Base-by-base conservation (phyloP, 2,888 invertebrate genomes). In the Drosophila picticornis region DNA sequence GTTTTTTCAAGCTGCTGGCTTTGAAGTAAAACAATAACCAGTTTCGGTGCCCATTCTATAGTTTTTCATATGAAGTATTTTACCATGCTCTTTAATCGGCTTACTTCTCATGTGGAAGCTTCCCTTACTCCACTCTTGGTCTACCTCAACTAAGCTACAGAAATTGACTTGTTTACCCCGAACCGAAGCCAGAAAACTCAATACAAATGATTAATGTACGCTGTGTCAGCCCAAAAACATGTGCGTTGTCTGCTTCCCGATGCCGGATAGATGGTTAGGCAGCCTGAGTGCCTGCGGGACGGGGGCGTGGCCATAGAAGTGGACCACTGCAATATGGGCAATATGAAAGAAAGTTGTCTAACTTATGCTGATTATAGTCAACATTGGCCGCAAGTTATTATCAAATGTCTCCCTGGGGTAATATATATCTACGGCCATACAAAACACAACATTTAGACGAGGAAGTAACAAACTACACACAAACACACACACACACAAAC, bases 361-460 rank as follows among this genome's bases (percentile, higher is more conserved):
- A 88, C 87, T 86, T 87, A 86, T 86, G 87, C 84, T 87, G 87
- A 87, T 87, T 88, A 87, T 81, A 86, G 85, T 74, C 77, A 81
- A 82, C 84, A 84, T 73, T 34, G 13, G 34, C 13, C 87, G 87
- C 81, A 83, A 87, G 87, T 87, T 87, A 86, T 87, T 87, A 87
- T 87, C 87, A 88, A 86, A 88, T 87, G 87, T 84, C 79, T 87
- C 87, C 87, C 88, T 51, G 31, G 87, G 78, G 87, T 83, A 81
- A 86, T 80, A 88, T 87, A 83, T 81, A 87, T 88, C 72, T 63
- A 51, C 29, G 22, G 19, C 58, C 50, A 64, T 60, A 75, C 65
- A 63, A 52, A 67, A 71, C 63, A 66, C 50, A 68, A 53, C 65
- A 63, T 60, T 51, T 65, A 22, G 34, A 32, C 22, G 50, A 11